phyloP scores from a whole-genome alignment of 1,140 invertebrate genomes.

The Halesus radiatus region DNA sequence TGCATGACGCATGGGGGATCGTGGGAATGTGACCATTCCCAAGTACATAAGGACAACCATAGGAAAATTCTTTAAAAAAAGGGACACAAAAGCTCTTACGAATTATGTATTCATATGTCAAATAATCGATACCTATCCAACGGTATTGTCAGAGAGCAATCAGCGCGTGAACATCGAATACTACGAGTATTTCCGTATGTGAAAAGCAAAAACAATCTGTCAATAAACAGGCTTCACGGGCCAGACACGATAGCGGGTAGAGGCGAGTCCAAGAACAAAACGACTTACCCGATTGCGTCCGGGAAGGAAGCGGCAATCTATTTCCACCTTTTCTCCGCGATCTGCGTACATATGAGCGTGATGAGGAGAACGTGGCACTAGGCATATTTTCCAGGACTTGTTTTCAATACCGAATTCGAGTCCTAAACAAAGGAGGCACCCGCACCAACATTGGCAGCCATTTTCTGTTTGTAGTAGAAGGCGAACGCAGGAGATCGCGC shows the following conservation, averaged over 20 bases:
- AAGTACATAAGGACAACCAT: constrained; percentile 49
- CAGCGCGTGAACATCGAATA: constrained; percentile 29
- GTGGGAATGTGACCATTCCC: constrained; percentile 38
- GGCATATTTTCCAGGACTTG: constrained; percentile 80
- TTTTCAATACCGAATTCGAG: constrained; percentile 69
- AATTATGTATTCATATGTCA: constrained; percentile 43
- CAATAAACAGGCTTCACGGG: constrained; percentile 46
- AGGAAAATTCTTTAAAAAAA: constrained; percentile 40
- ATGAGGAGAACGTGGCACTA: constrained; percentile 90
- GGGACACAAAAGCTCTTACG: constrained; percentile 37
- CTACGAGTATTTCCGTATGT: neutral
- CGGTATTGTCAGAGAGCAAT: constrained; percentile 29
- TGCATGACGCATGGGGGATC: constrained; percentile 41
- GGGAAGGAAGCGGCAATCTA: constrained; percentile 68
- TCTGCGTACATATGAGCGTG: constrained; percentile 87
- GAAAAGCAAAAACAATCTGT: constrained; percentile 41
- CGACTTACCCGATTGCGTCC: constrained; percentile 52
- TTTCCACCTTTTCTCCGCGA: constrained; percentile 88
- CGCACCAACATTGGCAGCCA: constrained; percentile 75
- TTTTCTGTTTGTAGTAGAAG: constrained; percentile 74
- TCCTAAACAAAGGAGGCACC: constrained; percentile 77
- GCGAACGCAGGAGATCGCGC: constrained; percentile 63
- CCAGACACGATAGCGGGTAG: constrained; percentile 36
- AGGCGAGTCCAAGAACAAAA: constrained; percentile 46
- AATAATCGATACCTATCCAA: constrained; percentile 40